A percentile compares a stretch with the other conserved stretches of the same genome.
These are phyloP conservation scores for Drosophila saltans DNA, from an alignment of 1,140 invertebrate genomes.

Conservation along the genomic window DNA sequence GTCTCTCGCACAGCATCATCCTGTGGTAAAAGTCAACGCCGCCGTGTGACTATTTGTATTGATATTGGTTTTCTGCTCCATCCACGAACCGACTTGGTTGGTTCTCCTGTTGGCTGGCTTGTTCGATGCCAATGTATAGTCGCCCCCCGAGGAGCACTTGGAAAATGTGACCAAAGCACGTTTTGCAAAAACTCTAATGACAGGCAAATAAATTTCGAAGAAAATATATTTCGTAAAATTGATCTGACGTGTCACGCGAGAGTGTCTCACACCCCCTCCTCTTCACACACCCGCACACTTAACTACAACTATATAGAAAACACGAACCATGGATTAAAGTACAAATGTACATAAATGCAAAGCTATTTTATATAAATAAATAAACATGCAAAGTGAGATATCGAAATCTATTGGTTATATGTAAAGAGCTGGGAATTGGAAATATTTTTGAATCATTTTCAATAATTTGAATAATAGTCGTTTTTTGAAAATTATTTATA, in stretches of 20 bases:
- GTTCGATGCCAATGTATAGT: conserved; percentile 45
- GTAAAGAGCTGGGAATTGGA: too few relatives aligned
- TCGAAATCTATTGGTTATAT: neutral
- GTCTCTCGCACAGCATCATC: conserved; percentile 22
- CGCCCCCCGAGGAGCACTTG: conserved; percentile 72
- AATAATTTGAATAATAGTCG: too few relatives aligned
- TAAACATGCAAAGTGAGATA: neutral
- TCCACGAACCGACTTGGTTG: conserved; percentile 1
- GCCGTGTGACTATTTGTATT: conserved; percentile 33
- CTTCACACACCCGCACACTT: neutral
- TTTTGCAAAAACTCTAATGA: conserved; percentile 77
- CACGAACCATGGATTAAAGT: neutral
- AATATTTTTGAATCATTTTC: too few relatives aligned
- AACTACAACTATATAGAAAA: neutral
- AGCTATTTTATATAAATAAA: conserved; percentile 3
- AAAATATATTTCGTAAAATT: conserved; percentile 80
- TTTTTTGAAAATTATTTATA: too few relatives aligned
- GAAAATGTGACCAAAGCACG: conserved; percentile 73
- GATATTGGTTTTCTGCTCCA: conserved; percentile 36
- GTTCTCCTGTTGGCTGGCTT: conserved; percentile 23
- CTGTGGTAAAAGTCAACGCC: conserved; percentile 45
- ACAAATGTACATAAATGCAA: neutral
- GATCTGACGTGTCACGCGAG: conserved; percentile 79
- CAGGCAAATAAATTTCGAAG: conserved; percentile 79
- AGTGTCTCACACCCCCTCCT: conserved; percentile 26